A percentile compares a stretch with the other conserved stretches of the same genome.
Evolutionary conservation across 1,140 invertebrate genomes (phyloP).

Genomic region (Hyposmocoma kahamanoa): DNA sequence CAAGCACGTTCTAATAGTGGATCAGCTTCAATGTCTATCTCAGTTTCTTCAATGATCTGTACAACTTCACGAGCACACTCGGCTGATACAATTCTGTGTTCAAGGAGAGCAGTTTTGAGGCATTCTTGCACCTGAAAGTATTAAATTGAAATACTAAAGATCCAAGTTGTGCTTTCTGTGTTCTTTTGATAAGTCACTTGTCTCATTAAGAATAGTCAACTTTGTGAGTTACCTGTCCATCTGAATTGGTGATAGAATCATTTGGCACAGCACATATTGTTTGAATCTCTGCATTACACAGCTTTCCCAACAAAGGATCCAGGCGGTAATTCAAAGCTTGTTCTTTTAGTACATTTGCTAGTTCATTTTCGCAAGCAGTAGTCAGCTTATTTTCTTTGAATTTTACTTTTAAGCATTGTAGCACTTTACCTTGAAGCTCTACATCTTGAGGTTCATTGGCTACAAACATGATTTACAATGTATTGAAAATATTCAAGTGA

Average conservation of each 20-base stretch:
- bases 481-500: neutral
- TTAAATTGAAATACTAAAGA: too few species aligned
- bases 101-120: slow-evolving; percentile 86
- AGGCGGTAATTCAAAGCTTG: slow-evolving; percentile 90
- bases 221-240: slow-evolving; percentile 75
- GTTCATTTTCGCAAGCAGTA: slow-evolving; percentile 85
- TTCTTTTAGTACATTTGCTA: slow-evolving; percentile 87
- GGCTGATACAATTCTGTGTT: slow-evolving; percentile 81
- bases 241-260: slow-evolving; percentile 68
- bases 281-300: slow-evolving; percentile 83
- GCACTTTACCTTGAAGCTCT: slow-evolving; percentile 79
- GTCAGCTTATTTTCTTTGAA: slow-evolving; percentile 84
- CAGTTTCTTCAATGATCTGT: slow-evolving; percentile 84
- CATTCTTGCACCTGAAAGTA: slow-evolving; percentile 85
- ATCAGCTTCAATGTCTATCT: slow-evolving; percentile 89
- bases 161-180: too few species aligned
- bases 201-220: too few species aligned
- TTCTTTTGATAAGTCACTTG: too few species aligned
- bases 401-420: slow-evolving; percentile 83
- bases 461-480: slow-evolving; percentile 26
- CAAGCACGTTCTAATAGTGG: slow-evolving; percentile 86
- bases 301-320: slow-evolving; percentile 86
- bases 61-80: slow-evolving; percentile 88
- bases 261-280: slow-evolving; percentile 76
- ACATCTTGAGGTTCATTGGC: slow-evolving; percentile 71